A percentile compares a stretch with the other conserved stretches of the same genome.
These are phyloP conservation scores for Podarcis raffonei DNA, from an alignment of 2,113 vertebrate species.

Conservation along the genomic window DNA sequence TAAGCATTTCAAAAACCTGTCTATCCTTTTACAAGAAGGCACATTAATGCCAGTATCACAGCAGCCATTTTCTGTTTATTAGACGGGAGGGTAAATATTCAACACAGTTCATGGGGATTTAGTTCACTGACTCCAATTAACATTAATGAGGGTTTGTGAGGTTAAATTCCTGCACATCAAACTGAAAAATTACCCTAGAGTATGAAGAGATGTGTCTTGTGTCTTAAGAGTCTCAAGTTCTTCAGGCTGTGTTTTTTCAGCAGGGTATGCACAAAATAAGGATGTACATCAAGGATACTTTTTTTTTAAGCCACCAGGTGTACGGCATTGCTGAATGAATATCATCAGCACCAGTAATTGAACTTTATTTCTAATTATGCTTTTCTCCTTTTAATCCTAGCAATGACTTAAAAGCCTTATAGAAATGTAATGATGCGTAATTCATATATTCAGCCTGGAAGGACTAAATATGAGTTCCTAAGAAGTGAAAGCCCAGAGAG, in stretches of 20 bases:
- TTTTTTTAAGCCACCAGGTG: background rate
- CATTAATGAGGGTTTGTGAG: slow-evolving; percentile 42
- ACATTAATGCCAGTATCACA: slow-evolving; percentile 26
- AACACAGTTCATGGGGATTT: slow-evolving; percentile 32
- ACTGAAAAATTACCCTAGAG: slow-evolving; percentile 34
- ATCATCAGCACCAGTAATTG: background rate
- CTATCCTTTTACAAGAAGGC: slow-evolving; percentile 25
- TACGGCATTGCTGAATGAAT: background rate
- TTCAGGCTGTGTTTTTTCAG: background rate
- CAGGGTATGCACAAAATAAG: background rate
- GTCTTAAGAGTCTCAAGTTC: slow-evolving; percentile 6
- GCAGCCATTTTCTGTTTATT: slow-evolving; percentile 36
- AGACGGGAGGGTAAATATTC: slow-evolving; percentile 34
- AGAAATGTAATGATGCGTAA: background rate
- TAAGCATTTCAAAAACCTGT: slow-evolving; percentile 31
- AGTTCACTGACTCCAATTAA: slow-evolving; percentile 37
- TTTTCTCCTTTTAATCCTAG: slow-evolving; percentile 4
- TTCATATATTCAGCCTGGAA: background rate
- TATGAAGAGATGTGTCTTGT: slow-evolving; percentile 8
- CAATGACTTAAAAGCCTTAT: slow-evolving; percentile 23
- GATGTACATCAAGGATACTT: background rate
- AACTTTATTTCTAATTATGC: slow-evolving; percentile 24
- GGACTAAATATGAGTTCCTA: background rate
- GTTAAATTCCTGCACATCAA: slow-evolving; percentile 38
- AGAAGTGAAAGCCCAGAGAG: background rate